Base-by-base conservation (phyloP, 2,888 invertebrate genomes). In the Metallyticus violacea region DNA sequence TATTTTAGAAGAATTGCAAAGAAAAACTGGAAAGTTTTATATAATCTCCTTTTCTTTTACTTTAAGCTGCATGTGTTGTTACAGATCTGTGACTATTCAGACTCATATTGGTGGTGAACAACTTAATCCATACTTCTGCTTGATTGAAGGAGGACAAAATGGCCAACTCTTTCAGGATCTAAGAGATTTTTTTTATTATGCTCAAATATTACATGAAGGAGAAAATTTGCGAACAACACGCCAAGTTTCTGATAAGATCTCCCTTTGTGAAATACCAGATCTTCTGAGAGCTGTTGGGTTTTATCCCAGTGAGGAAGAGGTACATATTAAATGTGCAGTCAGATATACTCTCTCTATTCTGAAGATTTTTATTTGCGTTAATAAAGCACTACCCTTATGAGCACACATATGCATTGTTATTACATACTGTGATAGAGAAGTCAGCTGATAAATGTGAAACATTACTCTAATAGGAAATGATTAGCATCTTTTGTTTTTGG, bases 221-320 rank as follows among this genome's bases (percentile, higher is more conserved):
- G 94, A 96, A 83, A 94, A 95, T 90, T 94, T 94, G 0, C 94
- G 94, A 84, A 93, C 94, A 3, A 93, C 93, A 88, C 92, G 96
- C 88, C 91, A 92, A 5, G 94, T 96, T 77, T 93, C 93, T 26
- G 94, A 95, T 85, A 92, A 91, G 88, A 94, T 96, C 84, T 93
- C 94, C 0, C 92, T 95, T 28, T 93, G 93, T 27, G 95, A 96
- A 89, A 91, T 97, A 81, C 95, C 96, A 0, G 96, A 95, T 91
- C 91, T 96, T 26, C 94, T 97, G 94, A 92, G 96, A 88, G 95
- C 96, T 1, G 92, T 96, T 89, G 96, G 96, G 22, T 96, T 93
- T 91, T 97, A 95, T 90, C 96, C 96, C 0, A 94, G 95, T 0
- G 95, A 96, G 90, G 95, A 94, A 91, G 96, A 96, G 93, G 96